These are phyloP conservation scores for Cryptoblepharus egeriae DNA, from an alignment of 2,797 vertebrate genomes.

Conservation along the genomic window DNA sequence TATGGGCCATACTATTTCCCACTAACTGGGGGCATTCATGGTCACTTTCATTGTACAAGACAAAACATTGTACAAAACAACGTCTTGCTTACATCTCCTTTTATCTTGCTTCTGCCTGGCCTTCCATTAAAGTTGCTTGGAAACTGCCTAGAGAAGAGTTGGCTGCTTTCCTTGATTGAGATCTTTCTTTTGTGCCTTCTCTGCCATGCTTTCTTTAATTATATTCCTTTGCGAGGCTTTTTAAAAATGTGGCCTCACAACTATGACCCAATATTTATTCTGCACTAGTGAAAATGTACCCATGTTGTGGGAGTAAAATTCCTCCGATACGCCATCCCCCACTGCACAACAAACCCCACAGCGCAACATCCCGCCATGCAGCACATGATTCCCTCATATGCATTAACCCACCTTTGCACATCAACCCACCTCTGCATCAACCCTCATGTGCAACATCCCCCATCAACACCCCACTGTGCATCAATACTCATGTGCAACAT, in stretches of 20 bases:
- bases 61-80: conserved; percentile 80
- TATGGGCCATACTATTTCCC: conserved; percentile 69
- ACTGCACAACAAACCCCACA: too few species aligned
- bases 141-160: conserved; percentile 88
- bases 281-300: conserved; percentile 66
- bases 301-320: too few species aligned
- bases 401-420: too few species aligned
- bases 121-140: conserved; percentile 99
- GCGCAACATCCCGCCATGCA: too few species aligned
- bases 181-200: conserved; percentile 83
- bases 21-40: conserved; percentile 76
- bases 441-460: too few species aligned
- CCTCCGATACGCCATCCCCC: too few species aligned
- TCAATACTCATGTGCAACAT: too few species aligned
- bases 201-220: conserved; percentile 72
- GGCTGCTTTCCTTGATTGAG: conserved; percentile 76
- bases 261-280: conserved; percentile 74
- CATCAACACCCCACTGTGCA: too few species aligned
- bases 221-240: conserved; percentile 69
- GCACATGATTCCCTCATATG: too few species aligned
- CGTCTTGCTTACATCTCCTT: conserved; percentile 79
- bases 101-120: conserved; percentile 85
- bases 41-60: conserved; percentile 79
- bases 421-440: too few species aligned
- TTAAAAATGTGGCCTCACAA: conserved; percentile 71